These are phyloP conservation scores for Crax fasciolata DNA, from an alignment of 2,797 vertebrate species.

Conservation along the genomic window DNA sequence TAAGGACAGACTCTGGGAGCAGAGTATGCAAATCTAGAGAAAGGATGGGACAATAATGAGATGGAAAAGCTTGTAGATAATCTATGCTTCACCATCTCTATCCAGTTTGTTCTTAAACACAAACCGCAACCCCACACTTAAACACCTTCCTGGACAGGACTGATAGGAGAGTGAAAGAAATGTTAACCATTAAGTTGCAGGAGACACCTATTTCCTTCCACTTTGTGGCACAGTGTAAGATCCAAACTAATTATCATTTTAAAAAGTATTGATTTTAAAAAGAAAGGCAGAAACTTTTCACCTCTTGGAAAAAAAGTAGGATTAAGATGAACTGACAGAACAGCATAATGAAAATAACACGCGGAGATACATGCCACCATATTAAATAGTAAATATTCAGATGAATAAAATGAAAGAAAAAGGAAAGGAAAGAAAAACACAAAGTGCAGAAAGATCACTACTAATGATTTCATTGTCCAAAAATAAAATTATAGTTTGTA, in stretches of 20 bases:
- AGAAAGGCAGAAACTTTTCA: neutral
- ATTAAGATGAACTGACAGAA: neutral
- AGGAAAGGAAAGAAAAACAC: neutral
- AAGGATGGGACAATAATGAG: rapidly evolving
- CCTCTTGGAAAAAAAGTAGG: neutral
- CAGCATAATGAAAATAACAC: neutral
- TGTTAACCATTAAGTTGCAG: neutral
- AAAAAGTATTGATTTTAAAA: neutral
- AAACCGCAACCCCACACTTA: neutral
- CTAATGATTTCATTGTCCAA: neutral
- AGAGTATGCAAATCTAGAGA: neutral
- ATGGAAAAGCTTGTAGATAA: neutral
- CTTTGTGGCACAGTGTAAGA: neutral
- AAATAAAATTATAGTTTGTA: neutral
- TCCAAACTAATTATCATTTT: neutral
- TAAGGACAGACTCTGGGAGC: neutral
- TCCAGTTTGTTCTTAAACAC: neutral
- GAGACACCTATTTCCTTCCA: neutral
- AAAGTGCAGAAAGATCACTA: neutral
- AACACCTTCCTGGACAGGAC: neutral
- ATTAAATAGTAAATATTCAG: neutral
- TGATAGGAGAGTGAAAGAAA: neutral
- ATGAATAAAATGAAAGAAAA: neutral
- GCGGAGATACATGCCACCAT: rapidly evolving
- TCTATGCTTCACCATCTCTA: neutral